phyloP scores from a whole-genome alignment of 2,797 vertebrate genomes.

The Brachymystax lenok region DNA sequence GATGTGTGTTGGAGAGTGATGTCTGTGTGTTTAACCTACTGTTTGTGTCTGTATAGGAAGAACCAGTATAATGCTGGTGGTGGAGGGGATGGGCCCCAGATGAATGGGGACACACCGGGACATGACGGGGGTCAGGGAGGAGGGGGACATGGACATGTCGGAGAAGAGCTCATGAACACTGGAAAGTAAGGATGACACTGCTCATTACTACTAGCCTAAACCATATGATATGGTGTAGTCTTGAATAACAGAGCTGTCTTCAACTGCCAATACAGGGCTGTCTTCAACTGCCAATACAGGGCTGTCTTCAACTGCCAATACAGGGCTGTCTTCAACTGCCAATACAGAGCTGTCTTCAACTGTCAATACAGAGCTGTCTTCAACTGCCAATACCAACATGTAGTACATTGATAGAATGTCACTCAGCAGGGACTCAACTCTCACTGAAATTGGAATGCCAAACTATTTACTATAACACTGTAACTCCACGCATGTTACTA shows the following conservation, averaged over 20 bases:
- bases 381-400: neutral
- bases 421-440: neutral
- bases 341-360: constrained; percentile 71
- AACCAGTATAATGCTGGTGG: constrained; percentile 86
- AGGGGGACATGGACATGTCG: constrained; percentile 83
- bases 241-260: neutral
- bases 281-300: neutral
- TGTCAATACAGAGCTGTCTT: constrained; percentile 69
- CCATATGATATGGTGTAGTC: neutral
- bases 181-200: constrained; percentile 76
- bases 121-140: constrained; percentile 83
- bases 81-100: constrained; percentile 85
- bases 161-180: constrained; percentile 89
- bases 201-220: constrained; percentile 60
- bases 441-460: neutral
- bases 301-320: constrained; percentile 79
- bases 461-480: neutral
- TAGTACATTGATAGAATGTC: neutral
- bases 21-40: neutral
- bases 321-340: neutral
- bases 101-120: constrained; percentile 88
- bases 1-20: neutral
- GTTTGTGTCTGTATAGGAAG: constrained; percentile 76
- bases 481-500: neutral
- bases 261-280: constrained; percentile 79